Evolutionary conservation across 2,888 invertebrate species (phyloP).

Genomic region (Mellilla xanthometata): DNA sequence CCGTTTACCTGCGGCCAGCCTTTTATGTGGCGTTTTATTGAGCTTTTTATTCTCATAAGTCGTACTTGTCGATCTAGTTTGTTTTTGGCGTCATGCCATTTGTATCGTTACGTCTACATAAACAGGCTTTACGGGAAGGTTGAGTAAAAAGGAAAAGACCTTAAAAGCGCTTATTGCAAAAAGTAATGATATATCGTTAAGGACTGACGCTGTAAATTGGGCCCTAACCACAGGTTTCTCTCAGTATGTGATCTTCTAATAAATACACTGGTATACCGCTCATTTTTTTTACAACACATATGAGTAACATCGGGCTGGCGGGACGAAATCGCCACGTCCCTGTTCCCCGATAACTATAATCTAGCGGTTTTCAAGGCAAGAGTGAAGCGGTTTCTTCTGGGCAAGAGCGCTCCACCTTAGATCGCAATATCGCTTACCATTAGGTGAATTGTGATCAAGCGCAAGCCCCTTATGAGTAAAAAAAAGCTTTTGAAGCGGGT

Average conservation of each 20-base stretch:
- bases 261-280: conserved; percentile 5
- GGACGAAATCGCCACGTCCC: too few species aligned
- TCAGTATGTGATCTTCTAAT: conserved; percentile 13
- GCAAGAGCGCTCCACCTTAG: too few species aligned
- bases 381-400: too few species aligned
- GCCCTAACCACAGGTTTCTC: conserved; percentile 21
- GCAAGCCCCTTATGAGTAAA: too few species aligned
- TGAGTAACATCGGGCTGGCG: too few species aligned
- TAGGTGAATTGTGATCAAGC: too few species aligned
- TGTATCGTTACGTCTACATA: conserved; percentile 13
- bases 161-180: conserved; percentile 20
- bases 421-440: too few species aligned
- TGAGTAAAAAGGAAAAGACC: conserved; percentile 10
- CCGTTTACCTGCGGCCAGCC: conserved; percentile 14
- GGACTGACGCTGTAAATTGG: conserved; percentile 25
- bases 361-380: too few species aligned
- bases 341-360: too few species aligned
- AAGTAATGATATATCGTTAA: conserved; percentile 24
- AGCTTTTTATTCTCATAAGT: conserved; percentile 3
- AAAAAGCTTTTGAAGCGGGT: too few species aligned
- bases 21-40: conserved; percentile 7
- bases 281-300: too few species aligned
- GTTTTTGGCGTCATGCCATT: not conserved
- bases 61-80: conserved; percentile 15
- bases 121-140: conserved; percentile 8